phyloP scores from a whole-genome alignment of 2,113 vertebrate genomes.

The Podiceps cristatus region DNA sequence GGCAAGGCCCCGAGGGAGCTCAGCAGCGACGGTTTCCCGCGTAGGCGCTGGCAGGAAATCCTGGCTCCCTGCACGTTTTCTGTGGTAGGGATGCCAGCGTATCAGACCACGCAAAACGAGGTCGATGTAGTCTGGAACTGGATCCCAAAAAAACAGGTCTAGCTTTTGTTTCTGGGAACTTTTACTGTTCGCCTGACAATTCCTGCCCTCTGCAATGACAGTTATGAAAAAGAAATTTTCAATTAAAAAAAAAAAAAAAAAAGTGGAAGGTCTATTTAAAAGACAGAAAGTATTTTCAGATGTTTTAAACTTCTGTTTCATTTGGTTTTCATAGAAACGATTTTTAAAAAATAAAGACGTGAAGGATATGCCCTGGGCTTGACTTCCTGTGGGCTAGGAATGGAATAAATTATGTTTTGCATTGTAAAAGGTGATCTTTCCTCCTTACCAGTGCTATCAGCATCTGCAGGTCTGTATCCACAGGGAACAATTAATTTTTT shows the following conservation, averaged over 20 bases:
- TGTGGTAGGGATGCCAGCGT: not conserved
- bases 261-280: not conserved
- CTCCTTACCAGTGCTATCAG: not conserved
- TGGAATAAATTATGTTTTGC: constrained; percentile 19
- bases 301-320: not conserved
- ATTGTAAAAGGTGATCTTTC: constrained; percentile 28
- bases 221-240: not conserved
- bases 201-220: not conserved
- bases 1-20: not conserved
- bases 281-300: not conserved
- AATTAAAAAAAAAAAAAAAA: not conserved
- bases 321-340: not conserved
- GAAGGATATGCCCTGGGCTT: constrained; percentile 28
- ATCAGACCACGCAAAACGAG: not conserved
- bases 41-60: not conserved
- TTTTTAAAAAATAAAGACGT: not conserved
- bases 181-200: not conserved
- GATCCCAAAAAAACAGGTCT: not conserved
- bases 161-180: not conserved
- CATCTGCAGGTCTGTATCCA: constrained; percentile 8
- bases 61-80: not conserved
- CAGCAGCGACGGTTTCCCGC: not conserved
- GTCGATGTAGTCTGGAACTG: not conserved
- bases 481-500: constrained; percentile 35
- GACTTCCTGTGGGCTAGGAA: not conserved